Evolutionary conservation across 2,113 vertebrate species (phyloP), one percentile per base, ranked within the genome.

Genomic region (Cochlearius cochlearius): DNA sequence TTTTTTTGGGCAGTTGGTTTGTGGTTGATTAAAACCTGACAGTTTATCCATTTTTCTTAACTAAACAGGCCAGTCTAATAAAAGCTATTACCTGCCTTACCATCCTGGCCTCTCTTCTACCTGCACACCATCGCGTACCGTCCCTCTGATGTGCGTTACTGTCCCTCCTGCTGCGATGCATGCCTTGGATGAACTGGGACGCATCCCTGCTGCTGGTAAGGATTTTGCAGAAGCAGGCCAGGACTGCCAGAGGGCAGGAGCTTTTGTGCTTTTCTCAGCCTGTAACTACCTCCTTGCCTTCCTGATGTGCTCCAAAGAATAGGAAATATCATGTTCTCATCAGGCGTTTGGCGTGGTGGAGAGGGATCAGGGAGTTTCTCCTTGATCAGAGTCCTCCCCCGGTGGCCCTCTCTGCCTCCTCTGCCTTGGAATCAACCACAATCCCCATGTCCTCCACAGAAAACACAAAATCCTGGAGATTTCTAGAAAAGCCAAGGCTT

Each of bases 71-170:
- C 26, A 72, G 9, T 55, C 11, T 34, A 49, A 82, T 38, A 34
- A 80, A 43, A 58, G 5, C 45, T 53, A 38, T 53, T 71, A 41
- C 39, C 21, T 3, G 2, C 22, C 63, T 68, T 47, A 49, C 26
- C 17, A 8, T 29, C 10, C 14, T 56, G 20, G 20, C n/a, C 52
- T 67, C 22, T 56, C 34, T 71, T 59, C 15, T 19, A 47, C 26
- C 52, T 82, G 29, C 11, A 32, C n/a, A 25, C 5, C 23, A 32
- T 16, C 29, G 7, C 11, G 69, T 27, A 15, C 17, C 0, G 0
- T 63, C 41, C 26, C 27, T 53, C 25, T 4, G 15, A 49, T n/a
- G 19, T 11, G 10, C 4, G 0, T 34, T 62, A 20, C 25, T 41
- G 22, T 34, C 45, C 59, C 45, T 53, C 62, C 25, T 16, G 10